Evolutionary conservation across 2,113 vertebrate species (phyloP).

Genomic region (Sminthopsis crassicaudata): DNA sequence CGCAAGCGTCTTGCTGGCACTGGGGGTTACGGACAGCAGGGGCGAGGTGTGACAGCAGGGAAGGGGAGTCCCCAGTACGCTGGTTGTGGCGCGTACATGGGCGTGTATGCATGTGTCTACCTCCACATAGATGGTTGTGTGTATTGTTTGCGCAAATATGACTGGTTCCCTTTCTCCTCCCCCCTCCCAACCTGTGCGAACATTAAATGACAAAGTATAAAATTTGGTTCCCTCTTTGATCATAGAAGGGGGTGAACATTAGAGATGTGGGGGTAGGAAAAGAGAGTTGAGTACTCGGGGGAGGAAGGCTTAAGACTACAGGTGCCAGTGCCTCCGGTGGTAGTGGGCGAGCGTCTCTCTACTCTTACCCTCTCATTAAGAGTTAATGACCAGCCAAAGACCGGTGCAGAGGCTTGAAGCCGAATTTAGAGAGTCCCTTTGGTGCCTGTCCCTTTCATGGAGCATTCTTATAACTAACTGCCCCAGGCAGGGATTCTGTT

Average conservation of each 20-base stretch:
- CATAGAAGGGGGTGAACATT: neutral
- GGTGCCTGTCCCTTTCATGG: neutral
- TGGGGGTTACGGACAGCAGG: neutral
- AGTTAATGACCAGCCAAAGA: neutral
- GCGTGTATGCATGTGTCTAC: conserved; percentile 20
- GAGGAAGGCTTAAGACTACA: conserved; percentile 40
- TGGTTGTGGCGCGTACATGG: neutral
- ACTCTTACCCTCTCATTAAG: conserved; percentile 33
- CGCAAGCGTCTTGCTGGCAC: neutral
- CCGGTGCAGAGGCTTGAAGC: neutral
- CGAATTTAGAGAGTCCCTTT: neutral
- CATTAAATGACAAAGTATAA: neutral
- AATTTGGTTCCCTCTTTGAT: neutral
- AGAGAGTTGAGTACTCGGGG: neutral
- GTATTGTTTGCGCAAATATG: conserved; percentile 75
- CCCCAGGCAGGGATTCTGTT: neutral
- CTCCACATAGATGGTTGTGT: conserved; percentile 54
- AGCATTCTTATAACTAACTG: neutral
- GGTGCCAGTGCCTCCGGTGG: conserved; percentile 28
- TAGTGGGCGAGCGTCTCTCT: neutral
- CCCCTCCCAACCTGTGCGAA: conserved; percentile 59
- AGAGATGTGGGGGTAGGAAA: neutral
- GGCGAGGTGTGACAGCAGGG: neutral
- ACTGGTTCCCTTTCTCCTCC: neutral
- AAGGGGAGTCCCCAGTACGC: neutral